Evolutionary conservation across 2,113 vertebrate genomes (phyloP).

Genomic region (Menidia beryllina): DNA sequence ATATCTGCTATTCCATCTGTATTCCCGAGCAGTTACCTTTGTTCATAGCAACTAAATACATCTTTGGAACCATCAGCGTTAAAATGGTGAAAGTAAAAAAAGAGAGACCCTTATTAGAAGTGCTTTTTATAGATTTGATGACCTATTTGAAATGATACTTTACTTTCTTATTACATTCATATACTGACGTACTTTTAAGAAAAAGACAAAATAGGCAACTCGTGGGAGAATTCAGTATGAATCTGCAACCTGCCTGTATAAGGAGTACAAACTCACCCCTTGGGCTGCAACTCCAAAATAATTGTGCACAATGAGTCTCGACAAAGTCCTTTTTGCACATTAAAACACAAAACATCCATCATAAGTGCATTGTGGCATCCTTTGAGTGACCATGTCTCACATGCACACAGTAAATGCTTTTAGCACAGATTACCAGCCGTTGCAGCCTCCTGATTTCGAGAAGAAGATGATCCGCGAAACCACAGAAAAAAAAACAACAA

Average conservation of each 20-base stretch:
- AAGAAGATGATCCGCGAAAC: background rate
- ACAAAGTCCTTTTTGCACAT: background rate
- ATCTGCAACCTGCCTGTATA: background rate
- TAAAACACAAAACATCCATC: too few species aligned
- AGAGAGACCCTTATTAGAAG: background rate
- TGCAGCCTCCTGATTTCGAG: background rate
- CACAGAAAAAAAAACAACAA: background rate
- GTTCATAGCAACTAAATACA: conserved; percentile 20
- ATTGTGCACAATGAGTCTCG: background rate
- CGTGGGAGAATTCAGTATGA: background rate
- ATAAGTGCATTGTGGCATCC: too few species aligned
- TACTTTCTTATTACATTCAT: too few species aligned
- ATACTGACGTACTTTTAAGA: background rate
- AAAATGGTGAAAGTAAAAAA: background rate
- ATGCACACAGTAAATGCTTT: background rate
- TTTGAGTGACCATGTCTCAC: too few species aligned
- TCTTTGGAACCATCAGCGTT: conserved; percentile 7
- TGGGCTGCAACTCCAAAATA: background rate
- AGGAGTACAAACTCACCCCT: background rate
- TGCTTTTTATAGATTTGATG: conserved; percentile 10
- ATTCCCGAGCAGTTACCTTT: conserved; percentile 17
- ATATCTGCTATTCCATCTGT: conserved; percentile 3
- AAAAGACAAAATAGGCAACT: background rate
- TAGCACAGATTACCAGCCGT: background rate
- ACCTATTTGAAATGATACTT: background rate